Base-by-base conservation (phyloP, 2,113 vertebrate genomes). In the Chionis minor region DNA sequence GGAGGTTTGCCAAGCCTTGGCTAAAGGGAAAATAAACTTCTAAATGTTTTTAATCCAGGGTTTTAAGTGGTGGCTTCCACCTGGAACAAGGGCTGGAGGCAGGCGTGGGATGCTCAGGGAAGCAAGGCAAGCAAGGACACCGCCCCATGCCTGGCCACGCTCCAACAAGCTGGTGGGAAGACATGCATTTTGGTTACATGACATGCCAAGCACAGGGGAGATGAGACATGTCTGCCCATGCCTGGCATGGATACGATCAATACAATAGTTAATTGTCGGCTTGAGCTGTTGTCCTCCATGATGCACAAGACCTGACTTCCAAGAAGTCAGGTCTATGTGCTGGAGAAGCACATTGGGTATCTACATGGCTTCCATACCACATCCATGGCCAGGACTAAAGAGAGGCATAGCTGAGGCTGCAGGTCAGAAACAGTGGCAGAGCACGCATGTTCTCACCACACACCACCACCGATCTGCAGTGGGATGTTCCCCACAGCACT, bases 131-230 rank as follows among this genome's bases (percentile, higher is more conserved):
- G 73, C 30, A 35, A 69, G 71, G 78, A 79, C 84, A 72, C n/a
- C 16, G 12, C 28, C 66, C 56, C 15, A 1, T 38, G 49, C 54
- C 89, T 6, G 0, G 72, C 92, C n/a, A 2, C 0, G 0, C 67
- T 81, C 56, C 2, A 5, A 79, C 49, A 15, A 45, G 74, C 62
- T 9, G 65, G 62, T 44, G 59, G 65, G 51, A 85, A 82, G 72
- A 55, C 2, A 6, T 4, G 40, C 0, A 2, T 69, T 70, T 80
- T 73, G 86, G 65, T 56, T 70, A 56, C 66, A 26, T 2, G 28
- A 65, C 30, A 67, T 0, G 4, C n/a, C 0, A 0, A 87, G 22
- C 2, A 1, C 40, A 47, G 35, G 49, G 35, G 30, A 72, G 27
- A 79, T 4, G 4, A 85, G 67, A 32, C 38, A 8, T 3, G 13